Conservation (phyloP, 2,888 invertebrate genomes). For the Tigriopus californicus region DNA sequence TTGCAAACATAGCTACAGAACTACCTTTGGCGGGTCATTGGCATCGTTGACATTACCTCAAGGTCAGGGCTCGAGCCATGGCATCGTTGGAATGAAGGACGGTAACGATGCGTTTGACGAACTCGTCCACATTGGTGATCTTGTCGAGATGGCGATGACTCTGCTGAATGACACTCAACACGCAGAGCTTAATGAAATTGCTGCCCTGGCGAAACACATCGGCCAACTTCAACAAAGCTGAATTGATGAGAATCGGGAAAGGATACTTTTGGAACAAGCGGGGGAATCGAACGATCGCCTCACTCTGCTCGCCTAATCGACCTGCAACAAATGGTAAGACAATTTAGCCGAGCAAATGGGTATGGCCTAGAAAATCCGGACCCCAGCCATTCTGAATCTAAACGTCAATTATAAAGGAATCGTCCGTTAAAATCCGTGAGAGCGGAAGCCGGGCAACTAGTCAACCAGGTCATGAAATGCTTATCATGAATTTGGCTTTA, state of each 20-base stretch:
- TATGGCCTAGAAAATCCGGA: no score
- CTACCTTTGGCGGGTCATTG: not conserved
- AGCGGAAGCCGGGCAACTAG: no score
- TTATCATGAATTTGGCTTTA: no score
- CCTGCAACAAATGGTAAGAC: no score
- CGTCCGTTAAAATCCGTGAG: no score
- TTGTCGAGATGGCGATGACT: conserved; percentile 82
- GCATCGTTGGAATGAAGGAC: conserved; percentile 95
- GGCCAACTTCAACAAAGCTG: conserved; percentile 77
- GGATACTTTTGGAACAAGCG: conserved; percentile 90
- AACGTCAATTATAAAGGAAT: no score
- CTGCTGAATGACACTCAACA: conserved; percentile 19
- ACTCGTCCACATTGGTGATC: conserved; percentile 85
- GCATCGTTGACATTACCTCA: conserved; percentile 33
- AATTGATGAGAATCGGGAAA: conserved; percentile 90
- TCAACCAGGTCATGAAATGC: no score
- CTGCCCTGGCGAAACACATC: conserved; percentile 76
- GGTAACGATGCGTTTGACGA: conserved; percentile 68
- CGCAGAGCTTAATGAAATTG: conserved; percentile 71
- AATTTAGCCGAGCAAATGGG: no score
- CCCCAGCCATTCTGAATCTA: no score
- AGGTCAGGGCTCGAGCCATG: conserved; percentile 65
- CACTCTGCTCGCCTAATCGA: conserved; percentile 78
- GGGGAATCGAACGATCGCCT: conserved; percentile 87
- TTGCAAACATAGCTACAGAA: no score